Percentiles rank a stretch among this genome's conserved stretches.
Conservation (phyloP, 2,113 vertebrate genomes). For the Martes martes region DNA sequence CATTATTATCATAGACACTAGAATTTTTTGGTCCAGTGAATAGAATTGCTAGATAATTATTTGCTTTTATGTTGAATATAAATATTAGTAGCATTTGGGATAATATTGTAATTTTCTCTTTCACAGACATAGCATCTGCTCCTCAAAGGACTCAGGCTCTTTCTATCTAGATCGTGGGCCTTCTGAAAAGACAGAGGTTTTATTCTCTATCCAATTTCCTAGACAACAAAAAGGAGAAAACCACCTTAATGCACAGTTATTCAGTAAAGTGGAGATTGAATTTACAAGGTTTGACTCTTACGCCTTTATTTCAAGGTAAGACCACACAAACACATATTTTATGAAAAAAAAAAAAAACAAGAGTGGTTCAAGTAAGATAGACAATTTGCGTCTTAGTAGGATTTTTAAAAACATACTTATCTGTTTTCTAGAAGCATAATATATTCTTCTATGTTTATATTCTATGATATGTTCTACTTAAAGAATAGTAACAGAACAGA, state of each 20-base stretch:
- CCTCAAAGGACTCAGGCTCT: not conserved
- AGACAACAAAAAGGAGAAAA: not conserved
- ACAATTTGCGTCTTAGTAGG: not conserved
- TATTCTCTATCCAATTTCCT: not conserved
- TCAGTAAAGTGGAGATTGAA: not conserved
- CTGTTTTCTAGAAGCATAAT: not conserved
- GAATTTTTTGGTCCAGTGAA: not conserved
- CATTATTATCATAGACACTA: not conserved
- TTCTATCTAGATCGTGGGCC: not conserved
- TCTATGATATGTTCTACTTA: not conserved
- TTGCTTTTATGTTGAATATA: conserved; percentile 21
- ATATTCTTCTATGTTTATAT: not conserved
- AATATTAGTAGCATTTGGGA: not conserved
- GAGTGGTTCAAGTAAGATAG: not conserved
- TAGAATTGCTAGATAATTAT: conserved; percentile 34
- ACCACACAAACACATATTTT: not conserved
- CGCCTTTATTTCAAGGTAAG: not conserved
- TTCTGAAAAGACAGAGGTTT: not conserved
- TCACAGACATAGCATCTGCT: not conserved
- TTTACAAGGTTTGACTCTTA: not conserved
- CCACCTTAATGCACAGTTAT: not conserved
- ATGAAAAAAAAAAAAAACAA: not conserved
- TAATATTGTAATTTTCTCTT: not conserved
- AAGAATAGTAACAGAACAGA: not conserved
- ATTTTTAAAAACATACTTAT: not conserved